Conservation (phyloP, 2,797 vertebrate species). For the Rachycentron canadum region DNA sequence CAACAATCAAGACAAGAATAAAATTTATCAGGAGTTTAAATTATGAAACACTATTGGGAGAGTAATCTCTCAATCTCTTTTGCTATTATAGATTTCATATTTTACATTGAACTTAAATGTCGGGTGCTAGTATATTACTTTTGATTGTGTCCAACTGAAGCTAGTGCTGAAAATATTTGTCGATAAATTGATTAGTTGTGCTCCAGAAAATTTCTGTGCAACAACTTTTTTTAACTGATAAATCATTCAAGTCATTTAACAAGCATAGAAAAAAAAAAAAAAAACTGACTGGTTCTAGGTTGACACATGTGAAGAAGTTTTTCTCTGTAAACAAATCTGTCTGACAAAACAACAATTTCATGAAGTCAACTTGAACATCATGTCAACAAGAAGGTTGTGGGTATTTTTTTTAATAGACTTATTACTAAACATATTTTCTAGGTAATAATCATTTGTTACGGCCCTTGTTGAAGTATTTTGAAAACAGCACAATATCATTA, state of each 20-base stretch:
- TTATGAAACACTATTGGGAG: background rate
- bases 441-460: background rate
- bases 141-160: background rate
- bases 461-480: background rate
- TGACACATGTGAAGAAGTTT: background rate
- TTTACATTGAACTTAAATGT: background rate
- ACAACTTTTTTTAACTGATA: background rate
- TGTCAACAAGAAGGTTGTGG: too few species aligned
- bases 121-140: background rate
- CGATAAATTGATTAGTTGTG: background rate
- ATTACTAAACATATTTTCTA: background rate
- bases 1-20: constrained; percentile 6
- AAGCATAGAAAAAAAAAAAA: background rate
- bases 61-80: background rate
- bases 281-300: background rate
- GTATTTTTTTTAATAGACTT: background rate
- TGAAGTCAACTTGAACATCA: fast-evolving
- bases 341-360: background rate
- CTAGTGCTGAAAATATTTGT: background rate
- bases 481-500: background rate
- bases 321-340: background rate
- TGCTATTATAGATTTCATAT: background rate
- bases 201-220: background rate
- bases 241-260: background rate
- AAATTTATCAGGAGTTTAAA: constrained; percentile 4